Conservation (phyloP, 2,113 vertebrate species). For the Irena cyanogastra region DNA sequence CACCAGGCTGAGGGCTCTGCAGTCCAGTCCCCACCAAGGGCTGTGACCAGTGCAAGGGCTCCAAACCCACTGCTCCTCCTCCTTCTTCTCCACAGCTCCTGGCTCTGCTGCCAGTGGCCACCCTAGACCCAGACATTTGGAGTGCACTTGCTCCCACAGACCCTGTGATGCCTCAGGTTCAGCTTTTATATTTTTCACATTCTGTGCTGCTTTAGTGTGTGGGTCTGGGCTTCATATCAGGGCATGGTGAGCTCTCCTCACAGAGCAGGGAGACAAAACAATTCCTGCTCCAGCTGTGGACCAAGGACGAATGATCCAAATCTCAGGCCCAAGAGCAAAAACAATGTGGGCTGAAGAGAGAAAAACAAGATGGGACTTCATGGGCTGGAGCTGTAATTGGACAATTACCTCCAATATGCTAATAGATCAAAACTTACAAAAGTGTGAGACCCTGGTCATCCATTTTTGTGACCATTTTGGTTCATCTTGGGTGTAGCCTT, state of each 20-base stretch:
- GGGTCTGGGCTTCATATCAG: background rate
- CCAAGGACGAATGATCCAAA: background rate
- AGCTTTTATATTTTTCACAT: background rate
- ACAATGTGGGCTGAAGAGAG: background rate
- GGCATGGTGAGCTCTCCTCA: background rate
- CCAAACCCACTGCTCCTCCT: background rate
- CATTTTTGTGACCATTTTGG: too few species aligned
- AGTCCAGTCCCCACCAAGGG: background rate
- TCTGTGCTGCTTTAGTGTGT: background rate
- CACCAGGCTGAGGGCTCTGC: background rate
- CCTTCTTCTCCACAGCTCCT: background rate
- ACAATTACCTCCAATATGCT: too few species aligned
- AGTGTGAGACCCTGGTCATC: too few species aligned
- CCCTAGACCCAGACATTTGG: background rate
- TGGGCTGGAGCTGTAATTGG: too few species aligned
- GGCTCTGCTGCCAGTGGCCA: background rate
- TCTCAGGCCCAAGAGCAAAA: background rate
- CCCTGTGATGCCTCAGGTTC: background rate
- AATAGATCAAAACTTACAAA: too few species aligned
- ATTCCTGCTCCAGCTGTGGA: background rate
- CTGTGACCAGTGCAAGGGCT: background rate
- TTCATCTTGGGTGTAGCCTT: too few species aligned
- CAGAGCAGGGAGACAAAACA: background rate
- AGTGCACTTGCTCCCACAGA: fast-evolving
- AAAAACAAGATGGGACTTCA: too few species aligned